phyloP scores from a whole-genome alignment of 2,113 vertebrate genomes.

The Zootoca vivipara region DNA sequence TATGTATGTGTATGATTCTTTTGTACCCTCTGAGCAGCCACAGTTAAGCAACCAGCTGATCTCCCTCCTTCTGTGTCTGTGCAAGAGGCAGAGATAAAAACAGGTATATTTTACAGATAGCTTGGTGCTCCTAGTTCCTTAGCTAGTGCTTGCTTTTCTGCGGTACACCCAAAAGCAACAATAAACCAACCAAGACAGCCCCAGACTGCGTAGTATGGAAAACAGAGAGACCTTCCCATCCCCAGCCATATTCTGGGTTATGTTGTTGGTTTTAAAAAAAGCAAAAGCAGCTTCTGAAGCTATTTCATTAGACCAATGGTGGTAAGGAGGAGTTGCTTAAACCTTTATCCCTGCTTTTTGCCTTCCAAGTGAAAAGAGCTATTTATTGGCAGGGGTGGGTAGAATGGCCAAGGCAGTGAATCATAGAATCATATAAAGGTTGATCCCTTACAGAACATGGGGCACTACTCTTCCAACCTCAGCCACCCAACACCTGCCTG shows the following conservation, averaged over 20 bases:
- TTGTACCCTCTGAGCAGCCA: constrained; percentile 49
- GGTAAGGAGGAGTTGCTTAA: not conserved
- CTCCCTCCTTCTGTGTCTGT: constrained; percentile 45
- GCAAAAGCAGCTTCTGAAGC: not conserved
- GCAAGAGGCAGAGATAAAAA: constrained; percentile 22
- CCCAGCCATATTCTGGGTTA: not conserved
- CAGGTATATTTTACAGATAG: constrained; percentile 65
- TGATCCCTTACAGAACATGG: no score
- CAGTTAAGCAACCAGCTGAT: constrained; percentile 45
- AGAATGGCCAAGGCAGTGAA: no score
- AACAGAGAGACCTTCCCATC: not conserved
- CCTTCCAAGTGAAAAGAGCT: not conserved
- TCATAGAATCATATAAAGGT: no score
- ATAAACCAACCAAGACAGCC: not conserved
- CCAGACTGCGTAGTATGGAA: not conserved
- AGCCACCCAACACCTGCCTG: no score
- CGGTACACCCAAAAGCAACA: constrained; percentile 14
- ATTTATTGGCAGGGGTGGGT: constrained; percentile 15
- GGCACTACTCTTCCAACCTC: no score
- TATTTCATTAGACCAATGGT: not conserved
- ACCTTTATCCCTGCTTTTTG: not conserved
- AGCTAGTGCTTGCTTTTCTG: constrained; percentile 29
- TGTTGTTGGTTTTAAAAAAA: not conserved
- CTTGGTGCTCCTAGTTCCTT: not conserved
- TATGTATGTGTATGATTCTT: not conserved